Conservation (phyloP, 2,797 vertebrate genomes). For the Clarias fuscus region DNA sequence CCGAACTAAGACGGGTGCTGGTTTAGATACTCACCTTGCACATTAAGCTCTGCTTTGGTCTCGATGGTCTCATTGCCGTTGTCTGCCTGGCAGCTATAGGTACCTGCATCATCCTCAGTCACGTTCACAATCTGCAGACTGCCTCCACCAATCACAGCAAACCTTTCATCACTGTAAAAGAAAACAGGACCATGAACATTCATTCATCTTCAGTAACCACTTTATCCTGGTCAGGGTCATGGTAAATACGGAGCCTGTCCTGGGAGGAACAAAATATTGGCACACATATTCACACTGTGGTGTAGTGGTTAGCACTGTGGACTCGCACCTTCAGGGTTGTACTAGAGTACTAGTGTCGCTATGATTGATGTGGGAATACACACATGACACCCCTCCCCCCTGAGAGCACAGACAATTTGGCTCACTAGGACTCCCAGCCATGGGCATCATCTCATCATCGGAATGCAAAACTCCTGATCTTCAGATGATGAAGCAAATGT, state of each 20-base stretch:
- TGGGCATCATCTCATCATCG: too few species aligned
- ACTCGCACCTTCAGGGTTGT: too few species aligned
- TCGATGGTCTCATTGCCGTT: slow-evolving; percentile 82
- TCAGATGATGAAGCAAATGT: too few species aligned
- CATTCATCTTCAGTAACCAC: not conserved
- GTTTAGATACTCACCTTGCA: slow-evolving; percentile 80
- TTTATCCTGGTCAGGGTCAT: not conserved
- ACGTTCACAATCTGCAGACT: slow-evolving; percentile 82
- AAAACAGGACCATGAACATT: not conserved
- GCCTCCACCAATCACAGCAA: slow-evolving; percentile 80
- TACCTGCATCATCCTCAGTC: slow-evolving; percentile 79
- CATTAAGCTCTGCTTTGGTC: slow-evolving; percentile 82
- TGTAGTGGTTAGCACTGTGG: too few species aligned
- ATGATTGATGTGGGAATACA: too few species aligned
- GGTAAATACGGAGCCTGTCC: not conserved
- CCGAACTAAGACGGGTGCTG: not conserved
- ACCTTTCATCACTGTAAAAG: slow-evolving; percentile 65
- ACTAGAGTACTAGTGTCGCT: too few species aligned
- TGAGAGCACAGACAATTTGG: too few species aligned
- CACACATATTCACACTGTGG: not conserved
- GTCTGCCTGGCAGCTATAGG: slow-evolving; percentile 84
- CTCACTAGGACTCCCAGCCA: too few species aligned
- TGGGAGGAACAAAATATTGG: not conserved
- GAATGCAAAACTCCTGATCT: too few species aligned
- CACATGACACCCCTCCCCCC: too few species aligned